Percentiles rank a stretch among this genome's conserved stretches.
Conservation (phyloP, 1,140 invertebrate genomes). For the Eufriesea mexicana region DNA sequence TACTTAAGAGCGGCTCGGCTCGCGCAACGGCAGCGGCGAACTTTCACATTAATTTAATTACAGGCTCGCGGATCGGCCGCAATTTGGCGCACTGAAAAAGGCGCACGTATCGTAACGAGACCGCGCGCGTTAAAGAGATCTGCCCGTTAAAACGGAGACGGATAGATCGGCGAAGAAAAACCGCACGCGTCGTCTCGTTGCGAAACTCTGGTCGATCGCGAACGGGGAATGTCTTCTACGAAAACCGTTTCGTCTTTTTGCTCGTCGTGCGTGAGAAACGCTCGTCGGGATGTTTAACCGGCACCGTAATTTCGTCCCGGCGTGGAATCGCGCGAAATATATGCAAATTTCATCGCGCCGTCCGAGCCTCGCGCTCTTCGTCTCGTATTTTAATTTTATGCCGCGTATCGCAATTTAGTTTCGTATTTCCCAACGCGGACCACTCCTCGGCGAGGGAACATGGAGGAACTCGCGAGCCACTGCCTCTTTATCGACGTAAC, state of each 20-base stretch:
- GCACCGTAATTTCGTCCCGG: slow-evolving; percentile 17
- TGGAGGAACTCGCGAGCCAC: neutral
- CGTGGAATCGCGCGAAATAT: slow-evolving; percentile 32
- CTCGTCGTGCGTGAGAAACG: slow-evolving; percentile 6
- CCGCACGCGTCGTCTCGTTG: neutral
- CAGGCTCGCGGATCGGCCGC: neutral
- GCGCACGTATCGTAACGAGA: slow-evolving; percentile 2
- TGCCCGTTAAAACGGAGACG: neutral
- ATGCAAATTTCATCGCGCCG: slow-evolving; percentile 31
- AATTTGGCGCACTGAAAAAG: slow-evolving; percentile 1
- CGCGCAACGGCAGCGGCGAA: neutral
- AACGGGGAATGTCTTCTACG: neutral
- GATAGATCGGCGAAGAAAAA: too few species aligned
- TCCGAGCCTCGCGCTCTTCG: neutral
- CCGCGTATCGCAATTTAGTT: neutral
- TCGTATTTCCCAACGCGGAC: neutral
- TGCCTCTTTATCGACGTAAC: too few species aligned
- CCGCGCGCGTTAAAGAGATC: neutral
- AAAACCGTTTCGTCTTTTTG: neutral
- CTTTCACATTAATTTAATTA: slow-evolving; percentile 34
- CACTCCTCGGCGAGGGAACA: neutral
- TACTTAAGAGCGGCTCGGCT: too few species aligned
- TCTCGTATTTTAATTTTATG: slow-evolving; percentile 32
- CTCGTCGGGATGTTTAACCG: neutral
- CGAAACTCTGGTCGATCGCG: neutral